Conservation (phyloP, 2,888 invertebrate genomes). For the Chaitophorus viminalis region DNA sequence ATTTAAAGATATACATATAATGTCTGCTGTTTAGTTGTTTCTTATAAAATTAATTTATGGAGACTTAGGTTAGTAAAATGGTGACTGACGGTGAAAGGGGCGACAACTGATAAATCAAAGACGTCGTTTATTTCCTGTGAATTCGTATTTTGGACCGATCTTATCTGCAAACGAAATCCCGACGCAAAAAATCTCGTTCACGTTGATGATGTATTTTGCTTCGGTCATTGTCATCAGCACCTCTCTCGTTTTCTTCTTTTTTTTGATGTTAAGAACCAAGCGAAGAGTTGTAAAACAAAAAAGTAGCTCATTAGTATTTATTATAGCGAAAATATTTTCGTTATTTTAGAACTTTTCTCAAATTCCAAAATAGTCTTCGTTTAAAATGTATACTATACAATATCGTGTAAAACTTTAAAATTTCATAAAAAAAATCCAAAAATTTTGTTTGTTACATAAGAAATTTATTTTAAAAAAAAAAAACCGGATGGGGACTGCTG, state of each 20-base stretch:
- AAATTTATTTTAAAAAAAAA: neutral
- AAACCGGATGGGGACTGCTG: too few relatives aligned
- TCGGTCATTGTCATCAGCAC: neutral
- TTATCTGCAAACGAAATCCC: neutral
- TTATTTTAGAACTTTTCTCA: neutral
- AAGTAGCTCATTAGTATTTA: conserved; percentile 39
- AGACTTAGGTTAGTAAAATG: neutral
- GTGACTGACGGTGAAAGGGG: neutral
- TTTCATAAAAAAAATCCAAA: conserved; percentile 1
- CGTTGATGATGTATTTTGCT: neutral
- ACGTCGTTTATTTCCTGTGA: neutral
- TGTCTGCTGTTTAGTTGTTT: conserved; percentile 11
- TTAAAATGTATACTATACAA: neutral
- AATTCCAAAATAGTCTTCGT: conserved; percentile 3
- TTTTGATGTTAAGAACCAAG: neutral
- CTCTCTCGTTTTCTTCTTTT: neutral
- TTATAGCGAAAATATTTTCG: conserved; percentile 13
- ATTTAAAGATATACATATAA: neutral
- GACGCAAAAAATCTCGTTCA: conserved; percentile 1
- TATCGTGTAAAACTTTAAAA: conserved; percentile 4
- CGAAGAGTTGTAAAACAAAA: conserved; percentile 3
- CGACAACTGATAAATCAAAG: conserved; percentile 18
- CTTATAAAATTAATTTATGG: neutral
- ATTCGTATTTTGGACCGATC: neutral
- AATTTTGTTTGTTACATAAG: neutral